phyloP scores from a whole-genome alignment of 2,888 invertebrate genomes.

The Catonia carolina region DNA sequence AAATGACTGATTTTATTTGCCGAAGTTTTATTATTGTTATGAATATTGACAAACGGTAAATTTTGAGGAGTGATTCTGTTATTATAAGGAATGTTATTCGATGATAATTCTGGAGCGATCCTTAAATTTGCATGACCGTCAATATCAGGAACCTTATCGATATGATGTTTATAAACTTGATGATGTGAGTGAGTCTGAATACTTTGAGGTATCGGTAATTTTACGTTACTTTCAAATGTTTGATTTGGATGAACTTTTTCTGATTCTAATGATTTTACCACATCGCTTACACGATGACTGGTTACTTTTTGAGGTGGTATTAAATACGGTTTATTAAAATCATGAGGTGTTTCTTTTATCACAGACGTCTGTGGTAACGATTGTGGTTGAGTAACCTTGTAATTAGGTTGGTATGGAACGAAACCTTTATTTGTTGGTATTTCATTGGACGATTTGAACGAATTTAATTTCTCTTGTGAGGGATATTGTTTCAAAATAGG shows the following conservation, averaged over 20 bases:
- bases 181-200: neutral
- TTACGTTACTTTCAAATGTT: no score
- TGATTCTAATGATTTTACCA: conserved; percentile 1
- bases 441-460: neutral
- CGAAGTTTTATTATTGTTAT: no score
- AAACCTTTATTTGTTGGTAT: conserved; percentile 5
- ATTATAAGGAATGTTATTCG: neutral
- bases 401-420: neutral
- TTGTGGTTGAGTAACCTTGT: conserved; percentile 1
- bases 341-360: neutral
- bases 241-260: neutral
- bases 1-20: neutral
- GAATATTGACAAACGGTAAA: neutral
- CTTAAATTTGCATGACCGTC: conserved; percentile 11
- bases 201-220: neutral
- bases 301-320: neutral
- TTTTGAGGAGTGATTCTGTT: no score
- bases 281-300: neutral
- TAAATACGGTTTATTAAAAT: neutral
- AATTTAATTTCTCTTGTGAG: conserved; percentile 21
- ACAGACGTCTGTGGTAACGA: neutral
- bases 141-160: conserved; percentile 1
- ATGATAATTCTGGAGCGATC: neutral
- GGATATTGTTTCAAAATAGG: conserved; percentile 23
- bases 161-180: conserved; percentile 5